A percentile compares a stretch with the other conserved stretches of the same genome.
Conservation (phyloP, 92 coral and sea anemone species). For the Ricordea florida region DNA sequence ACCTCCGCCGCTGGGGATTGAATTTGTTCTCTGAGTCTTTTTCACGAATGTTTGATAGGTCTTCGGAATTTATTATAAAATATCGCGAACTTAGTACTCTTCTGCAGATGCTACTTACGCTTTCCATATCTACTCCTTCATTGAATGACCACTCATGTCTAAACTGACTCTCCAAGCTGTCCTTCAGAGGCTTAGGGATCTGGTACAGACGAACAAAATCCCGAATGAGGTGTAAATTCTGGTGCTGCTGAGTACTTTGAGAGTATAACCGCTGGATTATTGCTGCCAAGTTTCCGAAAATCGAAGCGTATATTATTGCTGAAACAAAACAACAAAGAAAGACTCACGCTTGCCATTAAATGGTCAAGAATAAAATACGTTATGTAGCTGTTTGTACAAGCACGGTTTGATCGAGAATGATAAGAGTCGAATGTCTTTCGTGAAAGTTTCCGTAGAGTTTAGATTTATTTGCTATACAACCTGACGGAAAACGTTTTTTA, state of each 20-base stretch:
- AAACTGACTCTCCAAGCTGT: constrained; percentile 73
- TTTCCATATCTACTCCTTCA: constrained; percentile 58
- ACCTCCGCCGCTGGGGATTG: too few species aligned
- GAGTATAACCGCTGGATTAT: constrained; percentile 82
- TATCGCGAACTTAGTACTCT: background rate
- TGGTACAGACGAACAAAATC: constrained; percentile 71
- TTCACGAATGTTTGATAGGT: too few species aligned
- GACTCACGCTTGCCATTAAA: too few species aligned
- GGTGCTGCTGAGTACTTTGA: constrained; percentile 63
- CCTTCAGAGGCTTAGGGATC: constrained; percentile 71
- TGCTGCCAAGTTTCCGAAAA: constrained; percentile 88
- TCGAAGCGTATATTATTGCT: constrained; percentile 88
- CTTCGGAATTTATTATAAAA: too few species aligned
- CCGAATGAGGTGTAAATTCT: constrained; percentile 55
- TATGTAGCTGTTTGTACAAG: too few species aligned
- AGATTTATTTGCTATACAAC: too few species aligned
- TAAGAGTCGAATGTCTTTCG: too few species aligned
- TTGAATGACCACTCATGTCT: constrained; percentile 56
- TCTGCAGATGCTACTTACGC: constrained; percentile 13
- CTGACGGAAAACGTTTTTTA: too few species aligned
- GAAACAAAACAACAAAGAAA: background rate
- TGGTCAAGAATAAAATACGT: too few species aligned
- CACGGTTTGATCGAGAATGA: too few species aligned
- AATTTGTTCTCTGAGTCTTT: too few species aligned
- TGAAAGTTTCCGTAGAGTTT: too few species aligned